A percentile compares a stretch with the other conserved stretches of the same genome.
These are phyloP conservation scores for Chelonoidis abingdonii DNA, from an alignment of 2,113 vertebrate genomes.

Conservation along the genomic window DNA sequence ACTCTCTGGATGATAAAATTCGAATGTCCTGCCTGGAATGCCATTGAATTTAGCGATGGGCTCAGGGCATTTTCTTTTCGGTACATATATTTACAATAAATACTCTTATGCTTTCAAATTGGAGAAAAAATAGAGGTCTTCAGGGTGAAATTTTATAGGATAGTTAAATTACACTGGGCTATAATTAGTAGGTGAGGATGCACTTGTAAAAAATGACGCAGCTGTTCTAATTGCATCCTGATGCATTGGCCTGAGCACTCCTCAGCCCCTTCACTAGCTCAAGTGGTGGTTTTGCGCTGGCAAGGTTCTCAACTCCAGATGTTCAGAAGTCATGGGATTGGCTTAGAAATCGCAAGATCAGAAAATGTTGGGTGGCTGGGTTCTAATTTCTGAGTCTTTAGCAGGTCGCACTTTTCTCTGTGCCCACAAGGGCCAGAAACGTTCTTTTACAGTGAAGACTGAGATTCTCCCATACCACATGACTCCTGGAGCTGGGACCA, in stretches of 20 bases:
- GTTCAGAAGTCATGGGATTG: accelerated
- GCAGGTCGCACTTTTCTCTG: not conserved
- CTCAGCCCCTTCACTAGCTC: not conserved
- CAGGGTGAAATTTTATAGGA: not conserved
- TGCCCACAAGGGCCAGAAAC: not conserved
- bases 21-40: not conserved
- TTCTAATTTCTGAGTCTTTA: not conserved
- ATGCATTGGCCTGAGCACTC: not conserved
- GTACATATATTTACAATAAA: not conserved
- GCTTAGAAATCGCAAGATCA: not conserved
- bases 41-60: not conserved
- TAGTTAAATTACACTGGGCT: not conserved
- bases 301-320: accelerated
- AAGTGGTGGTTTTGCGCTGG: accelerated
- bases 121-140: not conserved
- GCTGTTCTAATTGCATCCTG: not conserved
- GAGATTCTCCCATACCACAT: not conserved
- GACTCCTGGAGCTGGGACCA: not conserved
- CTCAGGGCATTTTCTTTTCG: not conserved
- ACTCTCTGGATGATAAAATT: not conserved
- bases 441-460: not conserved
- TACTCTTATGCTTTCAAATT: not conserved
- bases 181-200: not conserved
- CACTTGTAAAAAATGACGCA: not conserved
- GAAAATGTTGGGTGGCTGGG: not conserved